Base-by-base conservation (phyloP, 1,140 invertebrate genomes). In the Micrasema minimum region DNA sequence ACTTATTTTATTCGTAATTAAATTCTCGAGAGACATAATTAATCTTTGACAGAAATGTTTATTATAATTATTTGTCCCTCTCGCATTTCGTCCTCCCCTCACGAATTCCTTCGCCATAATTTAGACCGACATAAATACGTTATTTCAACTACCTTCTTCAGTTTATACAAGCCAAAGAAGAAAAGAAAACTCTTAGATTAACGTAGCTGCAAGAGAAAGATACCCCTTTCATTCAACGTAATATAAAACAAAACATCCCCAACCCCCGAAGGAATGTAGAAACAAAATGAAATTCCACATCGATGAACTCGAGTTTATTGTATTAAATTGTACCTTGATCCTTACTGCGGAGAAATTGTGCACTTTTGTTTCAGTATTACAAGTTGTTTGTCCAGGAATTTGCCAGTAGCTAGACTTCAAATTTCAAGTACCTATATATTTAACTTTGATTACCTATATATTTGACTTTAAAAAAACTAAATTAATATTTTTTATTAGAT, bases 231-330 rank as follows among this genome's bases (percentile, higher is more conserved):
- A 37, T 43, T 46, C 16, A 43, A 59, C 37, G 53, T 53, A 72
- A 68, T 72, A 67, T 67, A 68, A 66, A 72, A 67, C 71, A 72
- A 64, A 66, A 66, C 65, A 66, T 55, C 41, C 50, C 70, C 22
- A 12, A 16, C 53, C 66, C 64, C 38, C 65, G 10, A 37, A 62
- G 66, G 71, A 72, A 72, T 72, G 71, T 41, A 37, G 57, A 69
- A 66, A 72, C 71, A 72, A 72, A 72, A 72, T 72, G 66, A 72
- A 72, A 72, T 72, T 72, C 71, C 71, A 69, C 71, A 41, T 72
- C 71, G 66, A 72, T 72, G 71, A 72, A 72, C 71, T 18, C 37
- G 37, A 57, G 37, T 62, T 62, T 62, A 62, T 62, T 62, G 57
- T 62, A 14, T 62, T 43, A 45, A 62, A 62, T 62, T 62, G 14